Percentiles rank a stretch among this genome's conserved stretches.
These are phyloP conservation scores for Crotophaga sulcirostris DNA, from an alignment of 2,113 vertebrate species.

Conservation along the genomic window DNA sequence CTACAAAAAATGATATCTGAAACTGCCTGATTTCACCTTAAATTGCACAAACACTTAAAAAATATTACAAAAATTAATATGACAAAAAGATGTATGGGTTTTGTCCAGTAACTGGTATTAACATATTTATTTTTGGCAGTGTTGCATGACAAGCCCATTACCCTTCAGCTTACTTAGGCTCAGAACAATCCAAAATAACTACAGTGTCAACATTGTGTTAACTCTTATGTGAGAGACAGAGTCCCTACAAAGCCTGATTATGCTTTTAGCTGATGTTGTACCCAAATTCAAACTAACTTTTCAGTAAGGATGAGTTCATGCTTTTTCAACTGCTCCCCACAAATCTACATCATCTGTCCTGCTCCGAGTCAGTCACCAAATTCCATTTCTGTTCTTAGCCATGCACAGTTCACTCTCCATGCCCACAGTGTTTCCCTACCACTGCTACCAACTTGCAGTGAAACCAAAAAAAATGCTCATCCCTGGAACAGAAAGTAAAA, in stretches of 20 bases:
- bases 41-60: neutral
- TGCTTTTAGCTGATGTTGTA: neutral
- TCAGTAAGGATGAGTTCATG: neutral
- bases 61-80: neutral
- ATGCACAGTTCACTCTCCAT: neutral
- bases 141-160: neutral
- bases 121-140: neutral
- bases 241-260: neutral
- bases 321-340: neutral
- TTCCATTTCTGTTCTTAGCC: neutral
- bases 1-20: neutral
- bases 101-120: neutral
- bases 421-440: neutral
- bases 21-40: neutral
- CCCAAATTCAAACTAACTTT: neutral
- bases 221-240: neutral
- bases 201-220: neutral
- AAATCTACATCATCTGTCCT: neutral
- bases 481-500: slow-evolving; percentile 4
- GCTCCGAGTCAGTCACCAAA: neutral
- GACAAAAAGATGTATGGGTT: neutral
- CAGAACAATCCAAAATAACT: neutral
- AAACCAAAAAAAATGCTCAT: neutral
- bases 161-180: neutral
- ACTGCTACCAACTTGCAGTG: neutral